Evolutionary conservation across 2,888 invertebrate species (phyloP), one percentile per base, ranked within the genome.

Genomic region (Poecilus cupreus): DNA sequence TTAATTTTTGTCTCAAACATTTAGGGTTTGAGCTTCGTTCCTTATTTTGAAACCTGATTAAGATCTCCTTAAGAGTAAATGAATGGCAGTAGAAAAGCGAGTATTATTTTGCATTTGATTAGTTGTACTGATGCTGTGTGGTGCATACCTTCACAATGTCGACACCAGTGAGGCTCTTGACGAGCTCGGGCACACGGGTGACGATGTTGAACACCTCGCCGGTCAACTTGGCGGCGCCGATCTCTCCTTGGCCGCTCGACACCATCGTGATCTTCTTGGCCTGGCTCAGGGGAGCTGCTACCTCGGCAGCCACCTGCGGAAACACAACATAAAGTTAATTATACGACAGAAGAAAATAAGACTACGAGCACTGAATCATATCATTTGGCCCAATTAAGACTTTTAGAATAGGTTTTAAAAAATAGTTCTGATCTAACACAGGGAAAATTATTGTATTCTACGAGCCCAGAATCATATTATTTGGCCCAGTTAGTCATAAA

Each of bases 191-290:
- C 86, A 99, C 96, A 89, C 95, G 94, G 86, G 95, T 94, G 83
- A 99, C 97, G 88, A 99, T 98, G 88, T 93, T 94, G 86, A 99
- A 92, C 24, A 99, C 96, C 90, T 99, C 99, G 49, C 96, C 96
- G 2, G 98, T 97, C 83, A 99, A 91, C 89, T 98, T 98, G 83
- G 97, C 94, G 0, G 98, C 98, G 32, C 99, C 99, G 37, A 99
- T 92, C 70, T 98, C 96, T 39, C 97, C 96, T 80, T 92, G 92
- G 32, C 98, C 98, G 85, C 95, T 96, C 0, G 98, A 97, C 16
- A 99, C 96, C 98, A 99, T 98, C 4, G 97, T 98, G 83, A 99
- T 95, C 90, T 98, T 98, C 89, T 97, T 97, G 5, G 97, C 94
- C 89, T 98, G 97, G 0, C 97, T 96, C 84, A 99, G 89, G 4